Base-by-base conservation (phyloP, 2,113 vertebrate species). In the Ciconia maguari region DNA sequence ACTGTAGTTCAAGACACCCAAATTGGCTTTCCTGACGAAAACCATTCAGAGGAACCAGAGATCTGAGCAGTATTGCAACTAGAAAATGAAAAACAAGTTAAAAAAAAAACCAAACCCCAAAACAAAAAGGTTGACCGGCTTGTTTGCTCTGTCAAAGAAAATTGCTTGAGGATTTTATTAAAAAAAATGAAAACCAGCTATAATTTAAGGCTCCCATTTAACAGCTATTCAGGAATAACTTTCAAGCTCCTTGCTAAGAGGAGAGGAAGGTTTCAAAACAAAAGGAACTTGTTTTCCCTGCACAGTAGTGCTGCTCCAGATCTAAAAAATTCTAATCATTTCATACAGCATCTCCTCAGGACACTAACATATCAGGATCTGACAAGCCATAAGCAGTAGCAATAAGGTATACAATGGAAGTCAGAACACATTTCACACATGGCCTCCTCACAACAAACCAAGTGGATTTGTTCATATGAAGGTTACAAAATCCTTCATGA, bases 391-490 rank as follows among this genome's bases (percentile, higher is more conserved):
- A 54, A 84, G 86, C 94, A 94, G 74, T 5, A 74, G 91, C 87
- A 92, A 29, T 41, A 78, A 78, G 81, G 65, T 18, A 38, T 12
- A 96, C 92, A 97, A 96, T 94, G 93, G 77, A 57, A 96, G 94
- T 94, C 96, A 95, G 93, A 93, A 91, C 9, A 7, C 58, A 96
- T 97, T 97, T 97, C 96, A 97, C 97, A 96, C 96, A 97, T 96
- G 96, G 90, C 74, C 97, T 93, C 93, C 91, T 44, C 78, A 26
- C 74, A 94, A 97, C 93, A 96, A 97, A 87, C 54, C 83, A 17
- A n/a, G 65, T 9, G 54, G 89, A 90, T 93, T 77, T 96, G 87
- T 70, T 64, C 76, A 22, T 9, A 34, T 1, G 36, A 91, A 88
- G 84, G 90, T 62, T 88, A 85, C 81, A 41, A 84, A 95, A 92